These are phyloP conservation scores for Onychostruthus taczanowskii DNA, from an alignment of 2,113 vertebrate genomes.

Conservation along the genomic window DNA sequence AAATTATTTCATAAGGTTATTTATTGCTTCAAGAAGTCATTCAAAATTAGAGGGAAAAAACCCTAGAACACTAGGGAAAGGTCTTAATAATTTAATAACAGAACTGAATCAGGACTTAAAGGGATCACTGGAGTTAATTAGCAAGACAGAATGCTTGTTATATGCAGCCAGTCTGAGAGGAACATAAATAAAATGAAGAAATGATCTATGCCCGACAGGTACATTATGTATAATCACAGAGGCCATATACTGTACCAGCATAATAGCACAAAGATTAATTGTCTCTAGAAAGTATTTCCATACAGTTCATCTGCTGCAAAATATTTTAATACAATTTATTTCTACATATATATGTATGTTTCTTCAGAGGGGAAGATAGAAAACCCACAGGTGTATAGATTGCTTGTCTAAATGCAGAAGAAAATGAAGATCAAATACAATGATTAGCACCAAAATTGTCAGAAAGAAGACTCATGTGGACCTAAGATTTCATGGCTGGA, in stretches of 20 bases:
- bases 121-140: conserved; percentile 43
- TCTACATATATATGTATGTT: neutral
- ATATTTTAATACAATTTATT: neutral
- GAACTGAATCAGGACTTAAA: conserved; percentile 19
- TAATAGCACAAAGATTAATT: neutral
- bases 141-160: conserved; percentile 17
- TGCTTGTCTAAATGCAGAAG: neutral
- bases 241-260: neutral
- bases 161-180: neutral
- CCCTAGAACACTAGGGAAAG: neutral
- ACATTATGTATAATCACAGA: neutral
- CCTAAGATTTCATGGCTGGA: neutral
- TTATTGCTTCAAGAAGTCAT: neutral
- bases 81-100: conserved; percentile 46
- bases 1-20: neutral
- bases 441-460: neutral
- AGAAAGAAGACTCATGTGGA: neutral
- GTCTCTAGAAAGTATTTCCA: neutral
- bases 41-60: neutral
- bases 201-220: neutral
- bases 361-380: neutral
- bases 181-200: conserved; percentile 37
- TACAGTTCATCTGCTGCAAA: neutral
- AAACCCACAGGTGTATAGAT: neutral
- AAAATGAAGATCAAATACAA: neutral